Conservation (phyloP, 2,113 vertebrate species). For the Columba livia region DNA sequence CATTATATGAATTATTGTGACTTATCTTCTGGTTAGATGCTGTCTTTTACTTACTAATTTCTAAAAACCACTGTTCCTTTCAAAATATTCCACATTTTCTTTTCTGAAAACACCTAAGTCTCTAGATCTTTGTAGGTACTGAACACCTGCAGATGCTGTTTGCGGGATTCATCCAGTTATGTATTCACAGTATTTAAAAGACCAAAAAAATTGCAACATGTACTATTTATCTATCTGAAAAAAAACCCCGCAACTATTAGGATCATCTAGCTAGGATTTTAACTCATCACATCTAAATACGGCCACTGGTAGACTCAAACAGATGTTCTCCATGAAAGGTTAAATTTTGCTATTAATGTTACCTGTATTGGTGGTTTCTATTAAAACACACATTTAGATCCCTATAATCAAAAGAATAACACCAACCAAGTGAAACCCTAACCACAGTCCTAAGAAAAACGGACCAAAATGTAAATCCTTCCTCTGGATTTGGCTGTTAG, state of each 20-base stretch:
- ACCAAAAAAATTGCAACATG: background rate
- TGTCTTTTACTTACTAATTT: background rate
- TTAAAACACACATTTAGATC: background rate
- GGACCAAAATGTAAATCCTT: background rate
- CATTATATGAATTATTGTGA: background rate
- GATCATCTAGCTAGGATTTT: background rate
- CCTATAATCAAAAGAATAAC: background rate
- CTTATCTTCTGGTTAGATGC: background rate
- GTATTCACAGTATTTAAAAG: background rate
- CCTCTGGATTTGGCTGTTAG: background rate
- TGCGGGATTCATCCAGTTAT: background rate
- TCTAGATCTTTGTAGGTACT: background rate
- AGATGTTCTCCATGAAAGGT: background rate
- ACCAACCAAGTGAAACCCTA: background rate
- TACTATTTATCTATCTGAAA: background rate
- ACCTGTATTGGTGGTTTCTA: background rate
- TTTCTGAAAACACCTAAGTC: background rate
- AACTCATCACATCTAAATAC: background rate
- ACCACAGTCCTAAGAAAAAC: background rate
- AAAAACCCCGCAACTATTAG: background rate
- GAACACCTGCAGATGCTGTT: background rate
- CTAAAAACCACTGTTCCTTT: background rate
- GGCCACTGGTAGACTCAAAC: background rate
- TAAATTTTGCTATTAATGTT: background rate
- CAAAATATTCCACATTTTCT: background rate